Evolutionary conservation across 2,888 invertebrate genomes (phyloP).

Genomic region (Resseliella maxima): DNA sequence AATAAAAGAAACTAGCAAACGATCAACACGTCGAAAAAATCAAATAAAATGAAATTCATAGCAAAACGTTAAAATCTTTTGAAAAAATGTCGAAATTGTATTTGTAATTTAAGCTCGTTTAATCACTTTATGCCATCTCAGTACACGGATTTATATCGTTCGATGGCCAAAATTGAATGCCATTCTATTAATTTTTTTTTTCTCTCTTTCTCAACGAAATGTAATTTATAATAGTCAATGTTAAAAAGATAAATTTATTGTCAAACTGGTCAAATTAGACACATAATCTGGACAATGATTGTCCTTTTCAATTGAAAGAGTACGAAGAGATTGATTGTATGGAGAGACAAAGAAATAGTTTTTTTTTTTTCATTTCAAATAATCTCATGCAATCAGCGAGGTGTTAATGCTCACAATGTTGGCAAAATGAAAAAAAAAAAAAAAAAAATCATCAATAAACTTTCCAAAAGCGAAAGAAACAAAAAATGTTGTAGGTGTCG

Average conservation of each 20-base stretch:
- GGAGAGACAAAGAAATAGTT: too few relatives aligned
- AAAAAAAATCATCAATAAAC: not conserved
- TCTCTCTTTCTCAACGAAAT: not conserved
- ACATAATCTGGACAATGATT: not conserved
- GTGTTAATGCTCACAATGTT: not conserved
- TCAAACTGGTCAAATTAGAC: not conserved
- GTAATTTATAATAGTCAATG: not conserved
- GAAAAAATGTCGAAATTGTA: constrained; percentile 32
- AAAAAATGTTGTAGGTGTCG: not conserved
- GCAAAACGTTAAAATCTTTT: constrained; percentile 10
- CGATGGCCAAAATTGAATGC: not conserved
- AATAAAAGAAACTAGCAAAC: not conserved
- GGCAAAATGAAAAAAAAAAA: too few relatives aligned
- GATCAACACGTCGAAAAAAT: not conserved
- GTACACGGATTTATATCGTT: not conserved
- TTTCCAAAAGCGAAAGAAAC: not conserved
- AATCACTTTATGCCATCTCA: constrained; percentile 9
- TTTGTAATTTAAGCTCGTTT: not conserved
- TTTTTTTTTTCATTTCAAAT: not conserved
- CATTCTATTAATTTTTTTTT: not conserved
- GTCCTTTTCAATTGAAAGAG: constrained; percentile 18
- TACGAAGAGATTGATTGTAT: not conserved
- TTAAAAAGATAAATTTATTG: not conserved
- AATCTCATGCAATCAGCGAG: not conserved
- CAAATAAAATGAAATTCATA: not conserved